These are phyloP conservation scores for Calameuta pallipes DNA, from an alignment of 2,888 invertebrate genomes.

Conservation along the genomic window DNA sequence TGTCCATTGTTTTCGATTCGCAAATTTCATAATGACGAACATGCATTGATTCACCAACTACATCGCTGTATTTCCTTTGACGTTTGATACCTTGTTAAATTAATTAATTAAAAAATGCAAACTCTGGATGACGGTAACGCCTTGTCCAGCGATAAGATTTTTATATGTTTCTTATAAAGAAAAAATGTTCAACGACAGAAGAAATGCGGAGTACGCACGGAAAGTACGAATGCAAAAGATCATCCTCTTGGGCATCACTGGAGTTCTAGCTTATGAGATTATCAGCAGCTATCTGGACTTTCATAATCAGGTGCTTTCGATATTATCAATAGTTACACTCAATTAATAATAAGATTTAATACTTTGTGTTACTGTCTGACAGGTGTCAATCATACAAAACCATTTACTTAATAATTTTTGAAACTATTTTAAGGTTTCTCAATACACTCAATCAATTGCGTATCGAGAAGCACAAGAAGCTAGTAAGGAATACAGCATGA, in stretches of 20 bases:
- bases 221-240: slow-evolving; percentile 38
- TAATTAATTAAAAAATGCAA: not conserved
- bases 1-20: not conserved
- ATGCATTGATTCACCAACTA: not conserved
- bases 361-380: not conserved
- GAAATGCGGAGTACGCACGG: not conserved
- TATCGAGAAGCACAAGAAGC: slow-evolving; percentile 39
- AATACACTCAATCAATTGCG: slow-evolving; percentile 41
- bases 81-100: not conserved
- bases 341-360: not conserved
- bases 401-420: not conserved
- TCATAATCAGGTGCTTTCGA: slow-evolving; percentile 30
- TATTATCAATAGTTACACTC: not conserved
- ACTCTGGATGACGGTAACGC: not conserved
- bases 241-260: slow-evolving; percentile 34
- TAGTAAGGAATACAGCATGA: slow-evolving; percentile 33
- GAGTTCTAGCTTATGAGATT: slow-evolving; percentile 39
- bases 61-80: not conserved
- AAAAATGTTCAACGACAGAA: not conserved
- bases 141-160: not conserved
- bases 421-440: slow-evolving; percentile 35
- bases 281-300: slow-evolving; percentile 38
- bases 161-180: not conserved
- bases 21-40: not conserved
- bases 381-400: not conserved